Percentiles rank a stretch among this genome's conserved stretches.
Conservation (phyloP, 1,140 invertebrate species). For the Chionoecetes opilio region DNA sequence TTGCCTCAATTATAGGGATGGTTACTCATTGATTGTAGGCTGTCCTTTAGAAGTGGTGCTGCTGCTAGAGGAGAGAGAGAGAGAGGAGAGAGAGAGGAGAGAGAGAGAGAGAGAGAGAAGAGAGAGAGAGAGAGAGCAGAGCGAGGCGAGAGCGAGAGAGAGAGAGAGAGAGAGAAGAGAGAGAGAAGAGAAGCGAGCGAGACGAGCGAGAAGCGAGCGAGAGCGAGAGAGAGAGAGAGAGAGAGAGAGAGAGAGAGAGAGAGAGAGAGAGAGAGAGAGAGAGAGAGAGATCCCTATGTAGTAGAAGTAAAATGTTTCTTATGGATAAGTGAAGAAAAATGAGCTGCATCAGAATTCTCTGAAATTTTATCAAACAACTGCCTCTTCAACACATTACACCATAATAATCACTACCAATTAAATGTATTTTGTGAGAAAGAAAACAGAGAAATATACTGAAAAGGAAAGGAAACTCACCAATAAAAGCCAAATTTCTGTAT, state of each 20-base stretch:
- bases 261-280: background rate
- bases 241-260: too few relatives aligned
- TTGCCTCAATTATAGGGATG: background rate
- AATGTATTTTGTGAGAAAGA: background rate
- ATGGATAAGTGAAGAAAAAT: too few relatives aligned
- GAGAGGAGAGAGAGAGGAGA: constrained; percentile 25
- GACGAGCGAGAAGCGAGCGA: too few relatives aligned
- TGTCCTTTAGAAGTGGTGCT: background rate
- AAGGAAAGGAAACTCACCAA: background rate
- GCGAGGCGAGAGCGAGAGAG: background rate
- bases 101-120: constrained; percentile 27
- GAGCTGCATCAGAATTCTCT: too few relatives aligned
- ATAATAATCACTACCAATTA: too few relatives aligned
- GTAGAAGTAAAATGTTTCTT: too few relatives aligned
- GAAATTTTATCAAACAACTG: too few relatives aligned
- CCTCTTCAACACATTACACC: too few relatives aligned
- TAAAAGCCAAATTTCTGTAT: background rate
- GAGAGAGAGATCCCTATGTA: background rate
- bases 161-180: background rate
- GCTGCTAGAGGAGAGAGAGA: background rate
- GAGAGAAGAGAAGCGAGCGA: too few relatives aligned
- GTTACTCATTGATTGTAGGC: background rate
- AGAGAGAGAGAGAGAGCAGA: constrained; percentile 27
- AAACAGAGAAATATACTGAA: background rate
- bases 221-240: too few relatives aligned